phyloP scores from a whole-genome alignment of 2,113 vertebrate genomes.

The Megaptera novaeangliae region DNA sequence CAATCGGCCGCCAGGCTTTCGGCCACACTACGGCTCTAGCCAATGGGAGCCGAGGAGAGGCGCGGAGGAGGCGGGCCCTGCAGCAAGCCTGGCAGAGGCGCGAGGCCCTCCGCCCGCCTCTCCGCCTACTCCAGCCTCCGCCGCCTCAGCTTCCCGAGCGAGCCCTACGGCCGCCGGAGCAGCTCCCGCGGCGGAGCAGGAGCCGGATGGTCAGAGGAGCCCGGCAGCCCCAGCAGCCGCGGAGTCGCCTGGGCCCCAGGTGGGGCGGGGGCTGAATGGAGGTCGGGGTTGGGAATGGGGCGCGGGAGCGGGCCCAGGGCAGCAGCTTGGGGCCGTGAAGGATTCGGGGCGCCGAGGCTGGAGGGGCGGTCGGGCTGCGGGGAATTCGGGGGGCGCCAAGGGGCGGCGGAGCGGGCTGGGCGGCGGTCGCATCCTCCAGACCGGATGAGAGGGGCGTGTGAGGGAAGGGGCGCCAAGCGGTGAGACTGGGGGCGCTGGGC shows the following conservation, averaged over 20 bases:
- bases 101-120: constrained; percentile 64
- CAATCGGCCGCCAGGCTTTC: background rate
- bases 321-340: background rate
- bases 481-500: background rate
- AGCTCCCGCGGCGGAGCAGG: constrained; percentile 76
- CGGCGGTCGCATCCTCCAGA: background rate
- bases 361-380: background rate
- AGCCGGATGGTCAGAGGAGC: constrained; percentile 77
- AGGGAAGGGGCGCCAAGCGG: background rate
- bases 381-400: background rate
- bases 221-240: constrained; percentile 73
- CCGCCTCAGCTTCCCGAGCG: constrained; percentile 70
- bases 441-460: background rate
- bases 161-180: constrained; percentile 74
- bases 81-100: constrained; percentile 44
- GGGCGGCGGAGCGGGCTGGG: background rate
- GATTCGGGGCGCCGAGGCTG: background rate
- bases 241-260: constrained; percentile 74
- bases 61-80: constrained; percentile 16
- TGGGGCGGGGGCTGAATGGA: background rate
- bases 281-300: background rate
- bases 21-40: background rate
- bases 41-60: constrained; percentile 14
- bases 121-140: constrained; percentile 58
- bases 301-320: background rate